These are phyloP conservation scores for Scaptomyza pallida DNA, from an alignment of 1,140 invertebrate species.

Conservation along the genomic window DNA sequence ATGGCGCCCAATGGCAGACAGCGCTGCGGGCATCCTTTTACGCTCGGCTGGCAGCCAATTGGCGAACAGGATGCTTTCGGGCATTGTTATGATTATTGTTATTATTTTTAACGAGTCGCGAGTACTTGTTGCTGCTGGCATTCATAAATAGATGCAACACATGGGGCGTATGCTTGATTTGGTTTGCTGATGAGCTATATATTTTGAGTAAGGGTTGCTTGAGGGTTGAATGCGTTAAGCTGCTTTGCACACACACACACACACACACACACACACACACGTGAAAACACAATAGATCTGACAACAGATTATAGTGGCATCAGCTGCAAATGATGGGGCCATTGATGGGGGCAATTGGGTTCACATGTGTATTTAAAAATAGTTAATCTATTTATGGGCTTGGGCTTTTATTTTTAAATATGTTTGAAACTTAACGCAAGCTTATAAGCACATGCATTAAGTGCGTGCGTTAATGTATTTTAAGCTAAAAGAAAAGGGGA, in stretches of 20 bases:
- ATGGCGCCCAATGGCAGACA: slow-evolving; percentile 45
- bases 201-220: not conserved
- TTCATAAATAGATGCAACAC: slow-evolving; percentile 39
- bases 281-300: not conserved
- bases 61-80: slow-evolving; percentile 26
- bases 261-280: too few relatives aligned
- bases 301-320: not conserved
- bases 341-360: not conserved
- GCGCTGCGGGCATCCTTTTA: slow-evolving; percentile 46
- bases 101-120: not conserved
- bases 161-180: slow-evolving; percentile 67
- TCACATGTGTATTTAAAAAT: slow-evolving; percentile 28
- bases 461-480: too few relatives aligned
- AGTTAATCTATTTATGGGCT: slow-evolving; percentile 21
- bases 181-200: not conserved
- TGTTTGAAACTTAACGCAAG: not conserved
- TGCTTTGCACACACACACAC: too few relatives aligned
- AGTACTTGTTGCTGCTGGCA: slow-evolving; percentile 64
- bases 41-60: slow-evolving; percentile 47
- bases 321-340: not conserved
- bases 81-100: too few relatives aligned
- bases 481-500: too few relatives aligned
- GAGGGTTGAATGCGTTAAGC: slow-evolving; percentile 6
- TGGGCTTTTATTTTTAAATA: not conserved
- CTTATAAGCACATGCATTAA: too few relatives aligned